Percentiles rank a stretch among this genome's conserved stretches.
Evolutionary conservation across 2,888 invertebrate genomes (phyloP).

Genomic region (Leucozona laternaria): DNA sequence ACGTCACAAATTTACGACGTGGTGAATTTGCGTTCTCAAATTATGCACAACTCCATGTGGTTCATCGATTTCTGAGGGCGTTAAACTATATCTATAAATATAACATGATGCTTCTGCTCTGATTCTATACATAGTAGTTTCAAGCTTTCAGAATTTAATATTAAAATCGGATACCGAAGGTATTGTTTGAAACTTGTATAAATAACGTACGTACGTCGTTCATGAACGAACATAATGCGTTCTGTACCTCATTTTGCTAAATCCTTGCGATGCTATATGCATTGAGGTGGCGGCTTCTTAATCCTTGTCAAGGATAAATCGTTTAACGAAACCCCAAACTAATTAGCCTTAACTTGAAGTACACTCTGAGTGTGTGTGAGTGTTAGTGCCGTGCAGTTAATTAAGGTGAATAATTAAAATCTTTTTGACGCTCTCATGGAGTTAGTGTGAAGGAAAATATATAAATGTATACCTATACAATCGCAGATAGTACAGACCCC

Average conservation of each 20-base stretch:
- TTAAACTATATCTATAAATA: too few relatives aligned
- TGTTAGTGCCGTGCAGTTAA: constrained; percentile 49
- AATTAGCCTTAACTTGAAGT: constrained; percentile 48
- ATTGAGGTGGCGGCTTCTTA: constrained; percentile 37
- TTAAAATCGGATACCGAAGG: constrained; percentile 42
- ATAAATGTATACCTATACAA: constrained; percentile 3
- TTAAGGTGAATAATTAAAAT: constrained; percentile 63
- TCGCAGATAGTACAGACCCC: neutral
- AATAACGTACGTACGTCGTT: neutral
- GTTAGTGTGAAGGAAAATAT: neutral
- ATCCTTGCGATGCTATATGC: constrained; percentile 23
- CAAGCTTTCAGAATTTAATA: constrained; percentile 45
- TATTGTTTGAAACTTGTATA: constrained; percentile 51
- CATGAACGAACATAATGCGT: constrained; percentile 2
- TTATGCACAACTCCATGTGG: constrained; percentile 17
- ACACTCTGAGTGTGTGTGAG: neutral
- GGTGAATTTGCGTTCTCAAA: constrained; percentile 49
- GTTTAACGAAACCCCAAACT: constrained; percentile 65
- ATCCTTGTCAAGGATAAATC: constrained; percentile 68
- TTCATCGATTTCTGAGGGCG: constrained; percentile 50
- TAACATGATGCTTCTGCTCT: neutral
- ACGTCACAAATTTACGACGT: constrained; percentile 58
- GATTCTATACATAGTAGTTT: neutral
- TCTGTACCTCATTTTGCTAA: constrained; percentile 10
- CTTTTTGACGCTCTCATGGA: constrained; percentile 41